Conservation (phyloP, 2,888 invertebrate genomes). For the Drosophila paranaensis region DNA sequence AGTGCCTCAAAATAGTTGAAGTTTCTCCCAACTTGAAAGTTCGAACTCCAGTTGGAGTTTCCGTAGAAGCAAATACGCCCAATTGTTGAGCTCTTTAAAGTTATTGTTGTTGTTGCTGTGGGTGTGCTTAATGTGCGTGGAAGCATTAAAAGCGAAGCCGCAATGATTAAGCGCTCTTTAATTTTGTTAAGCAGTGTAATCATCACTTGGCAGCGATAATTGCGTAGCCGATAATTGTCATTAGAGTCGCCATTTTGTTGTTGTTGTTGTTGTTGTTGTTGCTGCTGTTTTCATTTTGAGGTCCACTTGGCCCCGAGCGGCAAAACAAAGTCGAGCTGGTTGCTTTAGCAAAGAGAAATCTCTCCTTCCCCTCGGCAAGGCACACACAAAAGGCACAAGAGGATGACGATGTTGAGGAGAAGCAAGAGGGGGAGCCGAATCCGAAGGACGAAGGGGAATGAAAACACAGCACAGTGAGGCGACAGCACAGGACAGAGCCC, state of each 20-base stretch:
- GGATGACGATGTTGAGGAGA: neutral
- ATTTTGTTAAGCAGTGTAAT: slow-evolving; percentile 42
- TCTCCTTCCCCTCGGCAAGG: neutral
- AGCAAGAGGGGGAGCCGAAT: neutral
- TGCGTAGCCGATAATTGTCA: slow-evolving; percentile 53
- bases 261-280: slow-evolving; percentile 3
- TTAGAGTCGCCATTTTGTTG: slow-evolving; percentile 35
- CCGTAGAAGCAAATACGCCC: neutral
- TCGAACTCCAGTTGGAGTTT: neutral
- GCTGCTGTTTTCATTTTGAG: slow-evolving; percentile 11
- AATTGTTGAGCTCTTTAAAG: neutral
- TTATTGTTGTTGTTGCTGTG: neutral
- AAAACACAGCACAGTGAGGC: slow-evolving; percentile 6
- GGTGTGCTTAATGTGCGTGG: slow-evolving; percentile 1
- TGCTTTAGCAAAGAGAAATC: neutral
- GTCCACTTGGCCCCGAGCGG: slow-evolving; percentile 9
- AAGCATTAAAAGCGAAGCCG: slow-evolving; percentile 3
- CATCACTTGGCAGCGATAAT: slow-evolving; percentile 42
- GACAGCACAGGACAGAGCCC: slow-evolving; percentile 13
- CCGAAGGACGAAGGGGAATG: neutral
- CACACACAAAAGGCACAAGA: slow-evolving; percentile 7
- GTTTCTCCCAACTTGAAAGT: neutral
- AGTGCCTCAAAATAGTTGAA: neutral
- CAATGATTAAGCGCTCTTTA: slow-evolving; percentile 11
- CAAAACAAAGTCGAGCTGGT: slow-evolving; percentile 4